Base-by-base conservation (phyloP, 2,113 vertebrate species). In the Formicarius rufipectus region DNA sequence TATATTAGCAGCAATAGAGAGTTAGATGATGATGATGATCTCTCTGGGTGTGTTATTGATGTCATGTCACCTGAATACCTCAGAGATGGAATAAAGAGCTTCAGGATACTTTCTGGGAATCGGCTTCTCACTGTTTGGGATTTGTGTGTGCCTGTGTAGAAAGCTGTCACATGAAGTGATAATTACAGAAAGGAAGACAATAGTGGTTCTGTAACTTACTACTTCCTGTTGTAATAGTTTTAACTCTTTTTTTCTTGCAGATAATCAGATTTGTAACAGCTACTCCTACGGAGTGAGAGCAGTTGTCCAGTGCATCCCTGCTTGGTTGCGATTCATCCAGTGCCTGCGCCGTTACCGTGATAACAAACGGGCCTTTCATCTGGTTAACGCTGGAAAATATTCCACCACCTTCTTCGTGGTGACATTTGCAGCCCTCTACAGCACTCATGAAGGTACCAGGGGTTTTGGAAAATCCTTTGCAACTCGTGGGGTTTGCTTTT, bases 381-480 rank as follows among this genome's bases (percentile, higher is more conserved):
- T 99, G 95, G 98, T 99, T 66, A 99, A 99, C 23, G 99, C 99
- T 55, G 99, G 99, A 95, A 99, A 99, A 98, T 99, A 99, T 96
- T 99, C 99, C 76, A 99, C 99, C 44, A 99, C 99, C 93, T 99
- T 99, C 98, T 99, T 99, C n/a, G 99, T 98, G 47, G 99, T 99
- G 97, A 99, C 99, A 53, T 99, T 99, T 83, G 97, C 98, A 90
- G 99, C 99, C 13, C 99, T 99, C 50, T 99, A 99, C 98, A 98
- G 78, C 87, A 99, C 99, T 63, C 99, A 99, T 85, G 98, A 98
- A 99, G 98, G 99, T 99, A 99, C 24, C 22, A 60, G 27, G 15
- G 12, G 1, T 45, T 90, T 64, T 14, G 66, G 85, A 62, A 64
- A 75, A 30, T 30, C 28, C 28, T 67, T 53, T 77, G 30, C 23